These are phyloP conservation scores for Aphrocallistes beatrix DNA, from an alignment of 37 sponge, comb jelly and placozoan species.

Conservation along the genomic window DNA sequence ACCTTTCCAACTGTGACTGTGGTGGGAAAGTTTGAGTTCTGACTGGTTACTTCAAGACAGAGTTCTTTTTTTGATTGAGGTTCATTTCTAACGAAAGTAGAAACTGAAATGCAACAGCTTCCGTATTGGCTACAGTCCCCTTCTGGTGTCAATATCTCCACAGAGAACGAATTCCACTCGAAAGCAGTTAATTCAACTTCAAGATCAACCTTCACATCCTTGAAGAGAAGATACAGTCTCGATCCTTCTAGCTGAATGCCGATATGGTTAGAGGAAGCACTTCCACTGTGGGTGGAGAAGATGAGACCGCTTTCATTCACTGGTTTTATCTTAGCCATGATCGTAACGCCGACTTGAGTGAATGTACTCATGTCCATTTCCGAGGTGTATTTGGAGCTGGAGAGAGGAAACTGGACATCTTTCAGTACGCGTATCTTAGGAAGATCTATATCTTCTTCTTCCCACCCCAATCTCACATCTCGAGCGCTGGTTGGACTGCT, in stretches of 20 bases:
- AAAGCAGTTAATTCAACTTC: neutral
- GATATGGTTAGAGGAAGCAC: neutral
- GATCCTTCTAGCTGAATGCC: neutral
- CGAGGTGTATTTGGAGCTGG: neutral
- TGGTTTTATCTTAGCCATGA: neutral
- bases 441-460: neutral
- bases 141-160: neutral
- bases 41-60: neutral
- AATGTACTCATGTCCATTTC: neutral
- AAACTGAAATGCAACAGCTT: neutral
- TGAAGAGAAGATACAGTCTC: neutral
- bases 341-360: neutral
- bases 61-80: neutral
- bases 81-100: neutral
- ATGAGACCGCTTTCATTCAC: neutral
- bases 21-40: neutral
- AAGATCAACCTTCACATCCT: neutral
- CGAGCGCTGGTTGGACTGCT: neutral
- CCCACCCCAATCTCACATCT: constrained; percentile 4
- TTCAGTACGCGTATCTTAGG: neutral
- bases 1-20: neutral
- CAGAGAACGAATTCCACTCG: neutral
- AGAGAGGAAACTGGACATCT: neutral
- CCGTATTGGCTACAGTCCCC: neutral
- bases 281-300: neutral